A percentile compares a stretch with the other conserved stretches of the same genome.
These are phyloP conservation scores for Ricordea florida DNA, from an alignment of 92 coral and sea anemone genomes.

Conservation along the genomic window DNA sequence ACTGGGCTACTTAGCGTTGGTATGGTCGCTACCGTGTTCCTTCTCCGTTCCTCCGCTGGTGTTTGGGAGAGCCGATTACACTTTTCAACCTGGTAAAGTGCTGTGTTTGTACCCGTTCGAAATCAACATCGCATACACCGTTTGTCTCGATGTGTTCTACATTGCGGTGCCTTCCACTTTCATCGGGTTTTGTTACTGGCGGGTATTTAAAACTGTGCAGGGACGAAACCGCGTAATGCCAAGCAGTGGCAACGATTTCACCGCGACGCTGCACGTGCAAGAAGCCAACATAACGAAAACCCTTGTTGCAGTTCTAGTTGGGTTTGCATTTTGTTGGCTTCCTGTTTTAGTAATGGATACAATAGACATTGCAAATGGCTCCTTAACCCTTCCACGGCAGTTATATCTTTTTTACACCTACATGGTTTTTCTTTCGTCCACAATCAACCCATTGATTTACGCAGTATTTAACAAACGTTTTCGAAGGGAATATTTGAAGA, in stretches of 20 bases:
- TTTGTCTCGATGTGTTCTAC: constrained; percentile 16
- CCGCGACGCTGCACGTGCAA: background rate
- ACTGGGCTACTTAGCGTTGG: constrained; percentile 2
- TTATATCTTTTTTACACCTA: constrained; percentile 30
- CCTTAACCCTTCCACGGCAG: constrained; percentile 52
- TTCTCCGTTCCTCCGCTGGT: constrained; percentile 7
- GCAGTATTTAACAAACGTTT: constrained; percentile 33
- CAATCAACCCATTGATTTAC: constrained; percentile 39
- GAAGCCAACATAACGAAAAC: constrained; percentile 43
- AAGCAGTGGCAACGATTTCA: background rate
- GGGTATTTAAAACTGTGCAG: constrained; percentile 13
- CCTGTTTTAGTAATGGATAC: constrained; percentile 32
- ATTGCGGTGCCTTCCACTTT: constrained; percentile 13
- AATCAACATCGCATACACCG: constrained; percentile 35
- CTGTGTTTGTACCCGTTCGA: constrained; percentile 43
- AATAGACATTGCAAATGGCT: constrained; percentile 17
- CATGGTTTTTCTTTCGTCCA: constrained; percentile 33
- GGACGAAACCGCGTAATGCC: constrained; percentile 6
- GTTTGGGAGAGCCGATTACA: constrained; percentile 12
- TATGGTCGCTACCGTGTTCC: constrained; percentile 9
- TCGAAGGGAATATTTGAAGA: background rate
- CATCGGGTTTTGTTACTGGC: constrained; percentile 23
- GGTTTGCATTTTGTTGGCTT: constrained; percentile 41
- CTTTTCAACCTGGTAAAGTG: constrained; percentile 42
- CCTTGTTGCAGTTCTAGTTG: constrained; percentile 5